Conservation (phyloP, 2,888 invertebrate genomes). For the Terebella lapidaria region DNA sequence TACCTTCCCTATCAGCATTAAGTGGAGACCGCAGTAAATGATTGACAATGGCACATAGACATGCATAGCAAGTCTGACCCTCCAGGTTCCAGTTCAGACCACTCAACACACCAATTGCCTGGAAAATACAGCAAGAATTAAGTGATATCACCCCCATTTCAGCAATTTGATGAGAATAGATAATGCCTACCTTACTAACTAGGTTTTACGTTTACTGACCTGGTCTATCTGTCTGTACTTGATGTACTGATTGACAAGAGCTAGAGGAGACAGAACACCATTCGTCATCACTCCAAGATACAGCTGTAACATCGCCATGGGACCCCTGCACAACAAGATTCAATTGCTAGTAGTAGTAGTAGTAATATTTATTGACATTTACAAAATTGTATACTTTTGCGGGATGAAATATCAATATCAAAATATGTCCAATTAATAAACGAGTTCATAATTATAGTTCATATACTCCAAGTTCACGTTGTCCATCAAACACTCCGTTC, state of each 20-base stretch:
- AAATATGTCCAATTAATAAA: too few species aligned
- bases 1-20: conserved; percentile 62
- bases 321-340: conserved; percentile 55
- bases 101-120: conserved; percentile 64
- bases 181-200: too few species aligned
- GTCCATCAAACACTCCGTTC: too few species aligned
- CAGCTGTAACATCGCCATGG: conserved; percentile 43
- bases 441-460: too few species aligned
- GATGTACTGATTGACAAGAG: conserved; percentile 64
- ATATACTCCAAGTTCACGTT: too few species aligned
- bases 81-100: conserved; percentile 76
- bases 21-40: conserved; percentile 61
- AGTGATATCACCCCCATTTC: too few species aligned
- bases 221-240: conserved; percentile 63
- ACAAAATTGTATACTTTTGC: too few species aligned
- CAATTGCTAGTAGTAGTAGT: background rate
- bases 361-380: too few species aligned
- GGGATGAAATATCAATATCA: too few species aligned
- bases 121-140: conserved; percentile 2
- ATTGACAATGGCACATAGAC: conserved; percentile 69
- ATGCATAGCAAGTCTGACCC: conserved; percentile 69
- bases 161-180: too few species aligned
- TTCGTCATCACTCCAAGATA: conserved; percentile 43
- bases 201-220: too few species aligned
- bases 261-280: conserved; percentile 60